phyloP scores from a whole-genome alignment of 1,140 invertebrate genomes.

The Orius laevigatus region DNA sequence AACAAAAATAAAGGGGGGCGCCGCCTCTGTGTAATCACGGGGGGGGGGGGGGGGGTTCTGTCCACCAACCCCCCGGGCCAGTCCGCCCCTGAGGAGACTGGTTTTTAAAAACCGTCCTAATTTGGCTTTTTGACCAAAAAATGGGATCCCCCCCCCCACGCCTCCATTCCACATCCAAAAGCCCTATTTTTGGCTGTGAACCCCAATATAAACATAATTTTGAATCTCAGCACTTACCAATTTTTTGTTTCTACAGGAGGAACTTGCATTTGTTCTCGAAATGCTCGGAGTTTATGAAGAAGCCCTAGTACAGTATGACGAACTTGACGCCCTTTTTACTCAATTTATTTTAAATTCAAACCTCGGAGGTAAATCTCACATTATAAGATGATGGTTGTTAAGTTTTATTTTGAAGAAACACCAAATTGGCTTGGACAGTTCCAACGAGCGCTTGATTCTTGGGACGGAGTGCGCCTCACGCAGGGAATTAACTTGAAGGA shows the following conservation, averaged over 20 bases:
- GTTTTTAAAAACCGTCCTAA: too few relatives aligned
- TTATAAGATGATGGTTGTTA: slow-evolving; percentile 1
- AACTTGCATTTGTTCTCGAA: slow-evolving; percentile 86
- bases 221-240: not conserved
- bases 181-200: too few relatives aligned
- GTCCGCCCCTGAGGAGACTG: too few relatives aligned
- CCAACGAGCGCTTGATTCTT: slow-evolving; percentile 55
- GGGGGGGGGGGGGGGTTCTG: too few relatives aligned
- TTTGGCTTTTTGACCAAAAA: too few relatives aligned
- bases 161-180: too few relatives aligned
- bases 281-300: slow-evolving; percentile 88
- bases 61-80: too few relatives aligned
- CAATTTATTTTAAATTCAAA: slow-evolving; percentile 89
- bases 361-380: slow-evolving; percentile 42
- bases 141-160: too few relatives aligned
- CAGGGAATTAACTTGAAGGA: slow-evolving; percentile 47
- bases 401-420: slow-evolving; percentile 35
- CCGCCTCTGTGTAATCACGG: too few relatives aligned
- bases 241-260: slow-evolving; percentile 52
- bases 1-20: too few relatives aligned
- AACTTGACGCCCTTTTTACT: slow-evolving; percentile 90
- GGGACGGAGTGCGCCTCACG: slow-evolving; percentile 64
- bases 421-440: slow-evolving; percentile 67
- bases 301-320: slow-evolving; percentile 91
- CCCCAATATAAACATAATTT: too few relatives aligned